A percentile compares a stretch with the other conserved stretches of the same genome.
Conservation (phyloP, 2,797 vertebrate genomes). For the Urocyon cinereoargenteus region DNA sequence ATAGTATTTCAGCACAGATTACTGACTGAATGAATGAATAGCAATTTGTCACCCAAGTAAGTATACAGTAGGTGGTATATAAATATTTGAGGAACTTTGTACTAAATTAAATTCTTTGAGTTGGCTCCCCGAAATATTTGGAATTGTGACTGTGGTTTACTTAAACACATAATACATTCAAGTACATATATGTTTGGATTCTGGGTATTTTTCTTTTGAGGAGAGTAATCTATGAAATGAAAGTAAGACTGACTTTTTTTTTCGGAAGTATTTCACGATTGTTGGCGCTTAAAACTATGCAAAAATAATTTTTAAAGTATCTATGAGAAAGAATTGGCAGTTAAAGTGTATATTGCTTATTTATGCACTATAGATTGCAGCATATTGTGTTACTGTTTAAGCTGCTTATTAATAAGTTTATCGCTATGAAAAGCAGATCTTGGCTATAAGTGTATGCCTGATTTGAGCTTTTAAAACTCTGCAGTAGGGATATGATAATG, state of each 20-base stretch:
- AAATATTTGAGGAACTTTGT: constrained; percentile 55
- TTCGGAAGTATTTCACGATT: constrained; percentile 57
- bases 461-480: constrained; percentile 60
- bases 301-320: constrained; percentile 82
- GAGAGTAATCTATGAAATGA: constrained; percentile 45
- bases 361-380: constrained; percentile 65
- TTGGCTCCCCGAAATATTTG: constrained; percentile 51
- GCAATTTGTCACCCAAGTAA: constrained; percentile 52
- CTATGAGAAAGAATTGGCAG: constrained; percentile 76
- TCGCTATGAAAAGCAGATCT: constrained; percentile 54
- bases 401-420: constrained; percentile 62
- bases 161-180: constrained; percentile 40
- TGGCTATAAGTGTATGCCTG: constrained; percentile 5
- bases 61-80: constrained; percentile 35
- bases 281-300: constrained; percentile 86
- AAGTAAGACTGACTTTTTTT: constrained; percentile 68
- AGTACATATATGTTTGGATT: constrained; percentile 49
- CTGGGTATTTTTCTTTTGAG: constrained; percentile 60
- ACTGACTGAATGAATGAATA: constrained; percentile 22
- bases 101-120: constrained; percentile 59
- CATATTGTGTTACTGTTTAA: constrained; percentile 26
- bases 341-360: constrained; percentile 62
- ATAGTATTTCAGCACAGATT: constrained; percentile 48
- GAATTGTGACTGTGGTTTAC: constrained; percentile 30
- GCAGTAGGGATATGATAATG: neutral